Percentiles rank a stretch among this genome's conserved stretches.
Evolutionary conservation across 2,797 vertebrate genomes (phyloP).

Genomic region (Sparus aurata): DNA sequence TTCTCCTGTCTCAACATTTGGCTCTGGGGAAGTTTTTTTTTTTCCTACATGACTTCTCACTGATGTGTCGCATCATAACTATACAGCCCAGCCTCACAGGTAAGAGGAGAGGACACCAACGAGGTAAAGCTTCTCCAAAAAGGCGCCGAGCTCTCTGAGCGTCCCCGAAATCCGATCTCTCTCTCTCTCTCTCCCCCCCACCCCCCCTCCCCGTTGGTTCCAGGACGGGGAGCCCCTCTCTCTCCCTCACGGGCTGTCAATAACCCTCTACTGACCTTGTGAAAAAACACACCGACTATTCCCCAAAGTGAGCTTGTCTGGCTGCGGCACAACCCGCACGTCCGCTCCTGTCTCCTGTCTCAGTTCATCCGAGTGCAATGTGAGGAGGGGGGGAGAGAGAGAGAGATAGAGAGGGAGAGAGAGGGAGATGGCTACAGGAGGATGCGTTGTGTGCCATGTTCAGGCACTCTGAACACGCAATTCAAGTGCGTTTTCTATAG

Average conservation of each 20-base stretch:
- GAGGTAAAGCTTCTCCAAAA: constrained; percentile 14
- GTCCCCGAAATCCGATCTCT: constrained; percentile 51
- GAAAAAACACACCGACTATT: constrained; percentile 72
- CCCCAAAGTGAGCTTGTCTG: constrained; percentile 71
- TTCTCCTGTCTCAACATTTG: neutral
- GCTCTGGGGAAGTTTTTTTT: constrained; percentile 13
- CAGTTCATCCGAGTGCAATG: constrained; percentile 37
- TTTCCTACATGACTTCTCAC: neutral
- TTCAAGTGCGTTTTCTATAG: neutral
- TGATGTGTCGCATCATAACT: constrained; percentile 16
- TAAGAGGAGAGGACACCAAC: constrained; percentile 1
- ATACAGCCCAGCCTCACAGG: constrained; percentile 1
- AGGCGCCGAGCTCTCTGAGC: constrained; percentile 27
- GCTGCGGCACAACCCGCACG: constrained; percentile 63
- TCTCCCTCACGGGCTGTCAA: constrained; percentile 62
- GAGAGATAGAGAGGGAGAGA: too few relatives aligned
- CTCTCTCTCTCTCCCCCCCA: too few relatives aligned
- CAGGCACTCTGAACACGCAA: constrained; percentile 19
- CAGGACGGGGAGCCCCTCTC: constrained; percentile 29
- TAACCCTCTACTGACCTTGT: constrained; percentile 81
- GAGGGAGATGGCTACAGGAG: constrained; percentile 28
- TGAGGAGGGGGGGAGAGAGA: neutral
- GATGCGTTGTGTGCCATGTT: constrained; percentile 39
- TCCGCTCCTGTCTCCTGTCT: constrained; percentile 50
- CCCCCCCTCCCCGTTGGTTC: too few relatives aligned